Evolutionary conservation across 2,797 vertebrate genomes (phyloP), one percentile per base, ranked within the genome.

Genomic region (Chromobotia macracanthus): DNA sequence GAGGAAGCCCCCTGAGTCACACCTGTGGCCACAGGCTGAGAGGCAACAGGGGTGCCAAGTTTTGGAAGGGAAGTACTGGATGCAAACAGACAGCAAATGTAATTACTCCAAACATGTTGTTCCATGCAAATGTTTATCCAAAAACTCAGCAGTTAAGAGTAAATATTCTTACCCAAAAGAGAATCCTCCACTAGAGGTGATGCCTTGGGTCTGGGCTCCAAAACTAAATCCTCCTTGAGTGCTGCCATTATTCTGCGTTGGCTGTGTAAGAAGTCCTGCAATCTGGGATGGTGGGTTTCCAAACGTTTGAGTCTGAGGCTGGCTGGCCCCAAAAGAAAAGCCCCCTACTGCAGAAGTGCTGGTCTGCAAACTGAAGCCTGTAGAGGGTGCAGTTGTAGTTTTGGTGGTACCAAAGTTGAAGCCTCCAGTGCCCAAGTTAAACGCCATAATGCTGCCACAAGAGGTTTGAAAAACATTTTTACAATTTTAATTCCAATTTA

Each of bases 381-480:
- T 66, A 0, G 87, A 4, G 0, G 93, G 68, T 2, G 87, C 60
- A 0, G 92, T 51, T 2, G 92, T 77, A 0, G 95, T 82, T 89
- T 95, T 95, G 6, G 90, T 89, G 0, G 91, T 56, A n/a, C 94
- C 94, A 67, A 97, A 95, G 0, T 70, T 73, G 85, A 97, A 97
- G 9, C 94, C 94, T 16, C 89, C 46, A 16, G 89, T 41, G 3
- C 93, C 94, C 51, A 97, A 96, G 80, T 81, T 94, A 87, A 97
- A 97, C 3, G 83, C 79, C 85, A 86, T 85, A 12, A 51, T 78
- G 38, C 65, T 53, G 28, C 38, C 28, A 48, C 15, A 16, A 21
- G 16, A 35, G 7, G n/a, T 16, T 8, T 56, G 53, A 56, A 9
- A 48, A 12, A 48, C 77, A 77, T 16, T 53, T 66, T 46, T 10